Conservation (phyloP, 1,140 invertebrate genomes). For the Cyclargus thomasi region DNA sequence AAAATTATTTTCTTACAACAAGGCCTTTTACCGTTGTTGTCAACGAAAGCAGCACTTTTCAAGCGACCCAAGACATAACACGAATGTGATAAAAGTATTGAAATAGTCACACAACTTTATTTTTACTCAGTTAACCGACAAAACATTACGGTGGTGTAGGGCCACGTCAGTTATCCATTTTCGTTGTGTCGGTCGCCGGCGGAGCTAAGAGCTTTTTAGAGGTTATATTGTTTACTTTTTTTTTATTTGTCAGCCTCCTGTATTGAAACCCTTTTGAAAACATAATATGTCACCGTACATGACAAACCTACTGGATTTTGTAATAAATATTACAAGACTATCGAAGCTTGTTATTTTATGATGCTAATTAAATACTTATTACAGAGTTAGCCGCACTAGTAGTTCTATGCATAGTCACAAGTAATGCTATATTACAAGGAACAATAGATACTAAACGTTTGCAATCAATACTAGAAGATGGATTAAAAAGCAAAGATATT, state of each 20-base stretch:
- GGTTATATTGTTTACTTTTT: constrained; percentile 25
- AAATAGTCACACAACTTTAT: neutral
- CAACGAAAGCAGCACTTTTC: neutral
- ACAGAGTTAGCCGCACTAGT: constrained; percentile 47
- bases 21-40: neutral
- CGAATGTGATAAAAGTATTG: neutral
- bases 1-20: constrained; percentile 8
- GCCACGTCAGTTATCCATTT: constrained; percentile 51
- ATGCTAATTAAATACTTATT: constrained; percentile 26
- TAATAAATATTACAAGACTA: neutral
- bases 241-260: neutral
- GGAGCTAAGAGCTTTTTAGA: constrained; percentile 20
- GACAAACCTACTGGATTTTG: no score
- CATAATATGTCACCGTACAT: neutral
- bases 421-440: constrained; percentile 60
- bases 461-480: constrained; percentile 60
- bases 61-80: neutral
- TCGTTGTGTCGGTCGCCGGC: constrained; percentile 28
- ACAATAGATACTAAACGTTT: constrained; percentile 63
- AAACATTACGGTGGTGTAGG: constrained; percentile 21
- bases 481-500: constrained; percentile 58
- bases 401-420: constrained; percentile 42
- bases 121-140: neutral
- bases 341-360: neutral
- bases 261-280: neutral